These are phyloP conservation scores for Paralinhomoeus sp. DNA, from an alignment of 2,888 invertebrate species.

Conservation along the genomic window DNA sequence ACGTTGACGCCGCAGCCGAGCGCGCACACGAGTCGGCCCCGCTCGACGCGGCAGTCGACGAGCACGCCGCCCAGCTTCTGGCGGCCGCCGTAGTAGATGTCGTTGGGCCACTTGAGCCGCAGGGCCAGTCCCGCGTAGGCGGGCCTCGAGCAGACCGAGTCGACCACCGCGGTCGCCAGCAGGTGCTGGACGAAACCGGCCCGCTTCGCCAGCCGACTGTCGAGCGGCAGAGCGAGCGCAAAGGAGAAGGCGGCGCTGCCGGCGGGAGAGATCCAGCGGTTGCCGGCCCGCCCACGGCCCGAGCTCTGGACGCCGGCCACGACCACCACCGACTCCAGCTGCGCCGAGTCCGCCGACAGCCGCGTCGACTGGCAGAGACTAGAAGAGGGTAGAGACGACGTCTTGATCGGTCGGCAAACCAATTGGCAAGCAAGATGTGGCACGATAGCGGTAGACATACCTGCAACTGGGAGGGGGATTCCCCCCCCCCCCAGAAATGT, in stretches of 20 bases:
- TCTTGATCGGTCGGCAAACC: too few relatives aligned
- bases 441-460: too few relatives aligned
- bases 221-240: slow-evolving; percentile 44
- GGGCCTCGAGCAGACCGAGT: slow-evolving; percentile 45
- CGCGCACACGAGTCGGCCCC: slow-evolving; percentile 5
- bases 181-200: slow-evolving; percentile 65
- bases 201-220: slow-evolving; percentile 41
- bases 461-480: too few relatives aligned
- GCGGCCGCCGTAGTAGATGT: slow-evolving; percentile 55
- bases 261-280: slow-evolving; percentile 64
- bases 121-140: slow-evolving; percentile 43
- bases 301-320: slow-evolving; percentile 1
- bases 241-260: slow-evolving; percentile 63
- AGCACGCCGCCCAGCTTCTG: slow-evolving; percentile 71
- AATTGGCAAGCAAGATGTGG: too few relatives aligned
- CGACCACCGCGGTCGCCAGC: slow-evolving; percentile 55
- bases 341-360: too few relatives aligned
- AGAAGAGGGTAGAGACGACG: too few relatives aligned
- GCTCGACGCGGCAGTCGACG: slow-evolving; percentile 34
- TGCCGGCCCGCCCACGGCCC: slow-evolving; percentile 37
- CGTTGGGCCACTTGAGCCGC: slow-evolving; percentile 90
- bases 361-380: too few relatives aligned
- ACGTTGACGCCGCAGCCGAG: slow-evolving; percentile 58
- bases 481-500: too few relatives aligned
- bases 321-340: neutral